A percentile compares a stretch with the other conserved stretches of the same genome.
These are phyloP conservation scores for Oreochromis mossambicus DNA, from an alignment of 2,797 vertebrate genomes.

Conservation along the genomic window DNA sequence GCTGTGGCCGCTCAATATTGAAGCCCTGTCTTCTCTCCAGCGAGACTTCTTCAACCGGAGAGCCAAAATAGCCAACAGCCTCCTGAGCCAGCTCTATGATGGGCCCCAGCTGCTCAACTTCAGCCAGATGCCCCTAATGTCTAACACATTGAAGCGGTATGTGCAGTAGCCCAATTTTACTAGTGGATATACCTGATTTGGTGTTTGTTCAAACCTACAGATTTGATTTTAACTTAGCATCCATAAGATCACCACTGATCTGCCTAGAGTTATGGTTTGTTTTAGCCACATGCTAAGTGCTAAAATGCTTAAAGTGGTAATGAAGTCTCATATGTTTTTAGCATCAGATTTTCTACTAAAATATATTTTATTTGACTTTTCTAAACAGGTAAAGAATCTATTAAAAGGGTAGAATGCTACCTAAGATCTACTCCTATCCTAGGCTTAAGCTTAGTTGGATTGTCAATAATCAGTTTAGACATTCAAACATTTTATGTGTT, in stretches of 20 bases:
- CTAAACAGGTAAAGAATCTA: background rate
- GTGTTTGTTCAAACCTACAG: background rate
- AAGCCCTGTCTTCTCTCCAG: constrained; percentile 51
- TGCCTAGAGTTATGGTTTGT: background rate
- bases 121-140: constrained; percentile 23
- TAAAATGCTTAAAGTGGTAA: background rate
- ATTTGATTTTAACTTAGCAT: background rate
- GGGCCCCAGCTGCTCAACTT: constrained; percentile 41
- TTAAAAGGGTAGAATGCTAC: background rate
- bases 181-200: background rate
- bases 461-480: background rate
- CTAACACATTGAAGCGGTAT: constrained; percentile 42
- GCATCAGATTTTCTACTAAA: background rate
- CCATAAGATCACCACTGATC: background rate
- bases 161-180: background rate
- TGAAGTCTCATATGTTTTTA: background rate
- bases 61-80: constrained; percentile 52
- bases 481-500: background rate
- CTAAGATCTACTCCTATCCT: background rate
- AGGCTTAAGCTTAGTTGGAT: background rate
- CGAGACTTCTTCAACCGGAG: constrained; percentile 64
- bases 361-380: background rate
- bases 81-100: constrained; percentile 57
- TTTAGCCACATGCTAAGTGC: background rate
- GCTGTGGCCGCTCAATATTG: constrained; percentile 52